phyloP scores from a whole-genome alignment of 2,888 invertebrate genomes.

The Dynastes tityus region DNA sequence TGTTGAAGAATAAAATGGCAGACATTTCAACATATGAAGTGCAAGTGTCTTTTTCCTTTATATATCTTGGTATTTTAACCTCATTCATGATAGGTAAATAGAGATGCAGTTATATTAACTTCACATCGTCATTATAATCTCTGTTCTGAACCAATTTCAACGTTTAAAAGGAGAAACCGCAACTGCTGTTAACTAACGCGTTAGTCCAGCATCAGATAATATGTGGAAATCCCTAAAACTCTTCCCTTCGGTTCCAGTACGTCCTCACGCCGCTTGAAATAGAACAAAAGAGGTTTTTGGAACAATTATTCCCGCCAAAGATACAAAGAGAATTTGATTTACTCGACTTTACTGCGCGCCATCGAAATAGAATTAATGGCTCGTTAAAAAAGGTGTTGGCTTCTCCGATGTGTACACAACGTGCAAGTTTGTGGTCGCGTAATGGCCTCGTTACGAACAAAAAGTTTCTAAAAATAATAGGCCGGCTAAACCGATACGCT shows the following conservation, averaged over 20 bases:
- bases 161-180: no score
- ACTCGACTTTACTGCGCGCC: conserved; percentile 2
- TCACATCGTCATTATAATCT: no score
- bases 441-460: conserved; percentile 12
- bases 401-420: conserved; percentile 19
- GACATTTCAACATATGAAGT: no score
- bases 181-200: no score
- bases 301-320: conserved; percentile 34
- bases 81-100: no score
- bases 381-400: conserved; percentile 41
- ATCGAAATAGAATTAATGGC: conserved; percentile 40
- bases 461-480: conserved; percentile 34
- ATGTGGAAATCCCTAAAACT: no score
- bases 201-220: no score
- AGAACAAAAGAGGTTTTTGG: conserved; percentile 10
- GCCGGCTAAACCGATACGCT: background rate
- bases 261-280: background rate
- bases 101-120: no score
- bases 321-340: conserved; percentile 30
- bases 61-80: no score
- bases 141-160: no score
- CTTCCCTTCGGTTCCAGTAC: background rate
- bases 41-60: no score
- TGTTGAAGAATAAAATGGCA: no score
- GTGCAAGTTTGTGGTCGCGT: conserved; percentile 32